Conservation (phyloP, 2,113 vertebrate genomes). For the Oreochromis spilurus region DNA sequence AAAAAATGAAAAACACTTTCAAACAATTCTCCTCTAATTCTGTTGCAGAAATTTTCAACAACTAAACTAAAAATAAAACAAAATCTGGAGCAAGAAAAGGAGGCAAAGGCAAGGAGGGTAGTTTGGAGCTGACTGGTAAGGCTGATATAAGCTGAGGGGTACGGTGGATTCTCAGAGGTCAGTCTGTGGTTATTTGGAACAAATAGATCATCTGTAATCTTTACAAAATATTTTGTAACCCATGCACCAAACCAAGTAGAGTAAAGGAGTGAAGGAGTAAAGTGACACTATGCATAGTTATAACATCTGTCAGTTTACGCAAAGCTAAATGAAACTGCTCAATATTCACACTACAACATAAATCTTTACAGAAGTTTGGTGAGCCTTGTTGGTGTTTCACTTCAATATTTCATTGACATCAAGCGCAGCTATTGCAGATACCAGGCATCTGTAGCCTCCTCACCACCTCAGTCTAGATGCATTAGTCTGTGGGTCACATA, state of each 20-base stretch:
- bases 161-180: neutral
- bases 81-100: neutral
- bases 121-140: neutral
- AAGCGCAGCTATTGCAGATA: neutral
- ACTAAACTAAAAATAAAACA: neutral
- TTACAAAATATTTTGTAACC: neutral
- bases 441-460: conserved; percentile 9
- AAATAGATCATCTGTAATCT: neutral
- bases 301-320: conserved; percentile 19
- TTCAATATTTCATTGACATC: conserved; percentile 32
- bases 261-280: conserved; percentile 20
- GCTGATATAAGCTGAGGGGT: neutral
- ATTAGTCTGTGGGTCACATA: neutral
- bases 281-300: conserved; percentile 1
- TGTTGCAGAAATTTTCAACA: neutral
- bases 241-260: conserved; percentile 14
- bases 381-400: conserved; percentile 12
- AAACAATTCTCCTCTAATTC: neutral
- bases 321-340: neutral
- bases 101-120: neutral
- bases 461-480: neutral
- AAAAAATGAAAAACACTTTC: neutral
- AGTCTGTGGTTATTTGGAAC: neutral
- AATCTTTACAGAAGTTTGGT: conserved; percentile 43
- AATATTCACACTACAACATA: conserved; percentile 32